phyloP scores from a whole-genome alignment of 1,140 invertebrate genomes.

The Saccostrea cuccullata region DNA sequence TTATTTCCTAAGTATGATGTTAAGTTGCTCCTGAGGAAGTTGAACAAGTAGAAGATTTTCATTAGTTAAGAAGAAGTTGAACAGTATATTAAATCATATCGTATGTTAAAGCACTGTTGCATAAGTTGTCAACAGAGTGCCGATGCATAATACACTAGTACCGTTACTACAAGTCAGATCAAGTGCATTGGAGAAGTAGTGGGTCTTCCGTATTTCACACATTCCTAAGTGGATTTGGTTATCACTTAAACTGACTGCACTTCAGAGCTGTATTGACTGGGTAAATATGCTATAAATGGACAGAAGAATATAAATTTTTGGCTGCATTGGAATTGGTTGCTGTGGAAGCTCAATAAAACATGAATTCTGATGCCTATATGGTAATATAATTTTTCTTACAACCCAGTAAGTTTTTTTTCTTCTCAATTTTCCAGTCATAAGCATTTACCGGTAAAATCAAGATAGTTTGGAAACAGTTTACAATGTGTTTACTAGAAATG shows the following conservation, averaged over 20 bases:
- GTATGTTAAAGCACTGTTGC: no score
- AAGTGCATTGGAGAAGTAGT: not conserved
- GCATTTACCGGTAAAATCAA: no score
- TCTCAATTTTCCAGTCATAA: no score
- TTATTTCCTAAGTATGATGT: no score
- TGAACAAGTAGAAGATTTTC: no score
- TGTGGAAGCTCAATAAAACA: not conserved
- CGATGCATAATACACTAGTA: not conserved
- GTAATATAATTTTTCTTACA: not conserved
- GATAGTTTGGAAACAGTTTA: no score
- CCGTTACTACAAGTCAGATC: not conserved
- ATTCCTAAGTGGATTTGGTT: slow-evolving; percentile 7
- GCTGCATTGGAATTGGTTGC: not conserved
- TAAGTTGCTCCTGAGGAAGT: no score
- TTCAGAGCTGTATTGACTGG: not conserved
- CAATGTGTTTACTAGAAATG: not conserved
- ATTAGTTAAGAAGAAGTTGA: no score
- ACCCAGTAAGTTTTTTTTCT: no score
- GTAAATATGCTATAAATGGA: not conserved
- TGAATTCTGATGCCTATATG: not conserved
- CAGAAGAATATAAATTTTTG: not conserved
- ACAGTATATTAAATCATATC: no score
- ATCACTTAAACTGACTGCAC: not conserved
- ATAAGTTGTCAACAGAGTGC: no score
- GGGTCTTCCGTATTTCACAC: slow-evolving; percentile 34